Evolutionary conservation across 2,888 invertebrate genomes (phyloP).

Genomic region (Tenthredo amoena): DNA sequence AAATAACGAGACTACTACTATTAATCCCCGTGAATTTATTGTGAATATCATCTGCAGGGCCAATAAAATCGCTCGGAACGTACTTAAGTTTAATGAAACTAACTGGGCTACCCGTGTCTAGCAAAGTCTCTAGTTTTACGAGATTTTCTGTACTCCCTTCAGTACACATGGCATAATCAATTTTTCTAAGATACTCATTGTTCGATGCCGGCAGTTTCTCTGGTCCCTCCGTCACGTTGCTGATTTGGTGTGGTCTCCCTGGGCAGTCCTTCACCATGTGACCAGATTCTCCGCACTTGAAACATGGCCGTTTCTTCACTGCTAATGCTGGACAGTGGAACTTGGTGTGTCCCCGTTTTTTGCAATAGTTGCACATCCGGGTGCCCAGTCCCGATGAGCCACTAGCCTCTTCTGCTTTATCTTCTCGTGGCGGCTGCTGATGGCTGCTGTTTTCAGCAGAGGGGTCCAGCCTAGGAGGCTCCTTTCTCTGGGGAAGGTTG

Average conservation of each 20-base stretch:
- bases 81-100: conserved; percentile 55
- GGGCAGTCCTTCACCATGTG: background rate
- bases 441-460: background rate
- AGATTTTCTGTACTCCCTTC: background rate
- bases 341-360: background rate
- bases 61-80: conserved; percentile 48
- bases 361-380: background rate
- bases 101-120: conserved; percentile 54
- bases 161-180: background rate
- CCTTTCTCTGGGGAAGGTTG: background rate
- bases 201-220: background rate
- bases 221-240: background rate
- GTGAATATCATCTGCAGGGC: background rate
- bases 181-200: background rate
- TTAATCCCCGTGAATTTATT: conserved; percentile 53
- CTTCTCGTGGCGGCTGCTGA: background rate
- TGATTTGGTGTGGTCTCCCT: background rate
- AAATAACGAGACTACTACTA: conserved; percentile 38
- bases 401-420: background rate
- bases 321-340: background rate
- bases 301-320: background rate
- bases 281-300: background rate
- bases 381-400: background rate
- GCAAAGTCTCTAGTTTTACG: conserved; percentile 46
- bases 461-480: background rate